Evolutionary conservation across 2,113 vertebrate species (phyloP), one percentile per base, ranked within the genome.

Genomic region (Lampris megalopsis): DNA sequence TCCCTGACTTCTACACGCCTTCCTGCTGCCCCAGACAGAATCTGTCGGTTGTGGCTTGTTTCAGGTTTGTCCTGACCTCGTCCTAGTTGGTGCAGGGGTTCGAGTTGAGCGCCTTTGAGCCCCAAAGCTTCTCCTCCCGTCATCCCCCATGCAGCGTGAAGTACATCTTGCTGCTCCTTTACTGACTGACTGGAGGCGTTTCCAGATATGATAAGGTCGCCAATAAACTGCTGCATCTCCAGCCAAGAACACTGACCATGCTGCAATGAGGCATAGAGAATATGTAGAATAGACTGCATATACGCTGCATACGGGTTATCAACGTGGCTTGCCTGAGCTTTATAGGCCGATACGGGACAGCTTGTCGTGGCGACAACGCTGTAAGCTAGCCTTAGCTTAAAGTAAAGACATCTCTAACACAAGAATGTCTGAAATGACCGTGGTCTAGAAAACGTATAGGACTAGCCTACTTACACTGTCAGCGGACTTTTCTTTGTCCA

Each of bases 181-280:
- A 71, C 73, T 9, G 79, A 71, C 63, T 83, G 80, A 40, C 75
- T 63, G n/a, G 84, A 82, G 59, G 70, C 7, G 59, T 68, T 85
- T 71, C 87, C 92, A 59, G 93, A 92, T 48, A 91, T 79, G 71
- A 94, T 80, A 0, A 95, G 91, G 71, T 94, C 94, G 3, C 94
- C 92, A 10, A 94, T 92, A 83, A 94, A 94, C 81, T 93, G 93
- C 68, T 94, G 90, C 93, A 94, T 92, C 54, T 95, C 94, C 89
- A 94, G 87, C 94, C 94, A 95, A 68, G 94, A 92, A 88, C 90
- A 88, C 7, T 87, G 87, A 59, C 66, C 90, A 63, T 86, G 83
- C 92, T 94, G 86, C 13, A 43, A 48, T 43, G 40, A 24, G 37
- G 38, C 37, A 60, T 24, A 45, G 38, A 11, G 41, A 42, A 53